Evolutionary conservation across 2,113 vertebrate genomes (phyloP), one percentile per base, ranked within the genome.

Genomic region (Macrotus californicus): DNA sequence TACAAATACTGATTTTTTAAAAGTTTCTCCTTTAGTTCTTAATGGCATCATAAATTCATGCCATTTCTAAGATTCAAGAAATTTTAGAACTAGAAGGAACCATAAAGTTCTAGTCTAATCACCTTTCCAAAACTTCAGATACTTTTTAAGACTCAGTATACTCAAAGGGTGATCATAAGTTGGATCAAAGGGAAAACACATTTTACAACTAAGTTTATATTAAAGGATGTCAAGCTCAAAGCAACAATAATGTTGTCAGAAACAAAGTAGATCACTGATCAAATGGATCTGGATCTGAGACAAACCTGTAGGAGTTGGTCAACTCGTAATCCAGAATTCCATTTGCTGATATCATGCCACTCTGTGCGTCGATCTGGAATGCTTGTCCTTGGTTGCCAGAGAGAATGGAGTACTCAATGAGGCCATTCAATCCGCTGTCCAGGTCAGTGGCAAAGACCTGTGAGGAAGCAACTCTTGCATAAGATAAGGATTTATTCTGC

Each of bases 361-460:
- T 97, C n/a, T 84, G 77, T 1, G 98, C 97, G 94, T 99, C 99
- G 39, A 99, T 98, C 76, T 98, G 92, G 97, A 99, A 99, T 0
- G 97, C 92, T 34, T 97, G 93, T 16, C 99, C 99, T 84, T 98
- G 98, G 98, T 99, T 99, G 46, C 99, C 99, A 29, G 99, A 98
- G 54, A 99, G 77, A 79, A 99, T 98, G 77, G 99, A 98, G 96
- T 99, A 99, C 90, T 99, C 98, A 0, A 98, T 96, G 96, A 99
- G 98, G 52, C 99, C 98, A 12, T 99, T 99, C 66, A 97, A 39
- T 7, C 99, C 99, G 34, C 98, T 98, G 98, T 99, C 99, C 89
- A 97, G 97, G 94, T 99, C 99, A 31, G 98, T 97, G 1, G 99
- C 99, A 97, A 98, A 98, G 82, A 99, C 98, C 99, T 99, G 97